These are phyloP conservation scores for Oreortyx pictus DNA, from an alignment of 2,797 vertebrate species.

Conservation along the genomic window DNA sequence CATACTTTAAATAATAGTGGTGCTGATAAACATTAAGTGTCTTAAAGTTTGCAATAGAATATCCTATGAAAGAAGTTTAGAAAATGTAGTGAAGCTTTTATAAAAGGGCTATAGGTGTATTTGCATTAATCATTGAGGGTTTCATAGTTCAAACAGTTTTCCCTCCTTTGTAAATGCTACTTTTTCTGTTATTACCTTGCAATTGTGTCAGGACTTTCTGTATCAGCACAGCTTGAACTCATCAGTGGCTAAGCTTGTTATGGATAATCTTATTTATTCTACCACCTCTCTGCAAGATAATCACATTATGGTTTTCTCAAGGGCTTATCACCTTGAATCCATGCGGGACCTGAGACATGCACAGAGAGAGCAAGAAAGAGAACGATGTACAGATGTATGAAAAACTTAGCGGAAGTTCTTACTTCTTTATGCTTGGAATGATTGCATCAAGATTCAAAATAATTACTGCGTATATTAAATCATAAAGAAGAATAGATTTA, in stretches of 20 bases:
- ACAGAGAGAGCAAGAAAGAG: neutral
- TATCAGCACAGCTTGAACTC: conserved; percentile 64
- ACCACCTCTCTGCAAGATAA: conserved; percentile 58
- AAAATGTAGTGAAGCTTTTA: neutral
- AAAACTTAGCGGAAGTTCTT: neutral
- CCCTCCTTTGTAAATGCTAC: neutral
- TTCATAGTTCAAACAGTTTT: conserved; percentile 5
- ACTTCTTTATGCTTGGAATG: neutral
- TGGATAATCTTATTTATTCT: conserved; percentile 73
- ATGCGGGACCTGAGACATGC: neutral
- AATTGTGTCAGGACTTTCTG: conserved; percentile 54
- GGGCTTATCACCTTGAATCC: conserved; percentile 72
- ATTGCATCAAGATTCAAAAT: neutral
- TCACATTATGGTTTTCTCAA: conserved; percentile 69
- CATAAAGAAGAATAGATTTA: neutral
- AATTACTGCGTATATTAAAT: neutral
- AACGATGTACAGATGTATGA: neutral
- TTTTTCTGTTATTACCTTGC: conserved; percentile 49
- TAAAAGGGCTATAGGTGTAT: neutral
- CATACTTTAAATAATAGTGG: neutral
- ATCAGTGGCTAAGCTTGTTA: conserved; percentile 67
- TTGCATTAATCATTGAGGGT: neutral
- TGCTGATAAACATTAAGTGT: neutral
- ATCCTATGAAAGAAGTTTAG: neutral
- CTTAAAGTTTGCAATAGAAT: accelerated